Evolutionary conservation across 1,140 invertebrate genomes (phyloP).

Genomic region (Anoplolepis gracilipes): DNA sequence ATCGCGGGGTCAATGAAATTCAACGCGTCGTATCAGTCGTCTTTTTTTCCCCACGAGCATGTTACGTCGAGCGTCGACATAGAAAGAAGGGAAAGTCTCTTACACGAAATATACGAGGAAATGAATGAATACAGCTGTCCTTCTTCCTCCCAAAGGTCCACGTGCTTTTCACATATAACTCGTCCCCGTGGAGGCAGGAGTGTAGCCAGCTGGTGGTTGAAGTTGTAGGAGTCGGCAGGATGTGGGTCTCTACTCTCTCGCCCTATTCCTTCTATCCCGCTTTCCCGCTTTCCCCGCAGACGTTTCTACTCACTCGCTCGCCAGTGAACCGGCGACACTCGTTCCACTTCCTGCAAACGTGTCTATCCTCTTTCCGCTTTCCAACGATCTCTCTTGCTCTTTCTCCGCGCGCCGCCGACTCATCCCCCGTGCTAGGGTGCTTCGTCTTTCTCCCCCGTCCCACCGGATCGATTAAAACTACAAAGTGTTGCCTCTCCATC

Average conservation of each 20-base stretch:
- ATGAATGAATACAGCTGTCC: slow-evolving; percentile 83
- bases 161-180: slow-evolving; percentile 80
- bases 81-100: slow-evolving; percentile 72
- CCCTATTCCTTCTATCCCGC: slow-evolving; percentile 67
- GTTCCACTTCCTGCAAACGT: slow-evolving; percentile 67
- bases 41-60: slow-evolving; percentile 28
- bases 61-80: slow-evolving; percentile 51
- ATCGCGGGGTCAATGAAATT: slow-evolving; percentile 44
- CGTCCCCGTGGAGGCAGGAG: slow-evolving; percentile 79
- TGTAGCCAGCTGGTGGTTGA: slow-evolving; percentile 81
- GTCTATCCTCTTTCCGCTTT: slow-evolving; percentile 65
- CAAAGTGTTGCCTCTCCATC: slow-evolving; percentile 82
- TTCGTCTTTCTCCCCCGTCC: slow-evolving; percentile 78
- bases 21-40: slow-evolving; percentile 26
- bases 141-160: slow-evolving; percentile 80
- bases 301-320: slow-evolving; percentile 66
- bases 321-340: slow-evolving; percentile 31
- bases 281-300: slow-evolving; percentile 61
- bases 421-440: slow-evolving; percentile 64
- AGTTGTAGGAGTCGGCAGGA: slow-evolving; percentile 84
- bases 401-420: slow-evolving; percentile 63
- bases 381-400: slow-evolving; percentile 55
- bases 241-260: slow-evolving; percentile 82
- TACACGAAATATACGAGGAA: slow-evolving; percentile 74
- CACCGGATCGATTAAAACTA: slow-evolving; percentile 84